phyloP scores from a whole-genome alignment of 2,888 invertebrate species.

The Drosophila incognita region DNA sequence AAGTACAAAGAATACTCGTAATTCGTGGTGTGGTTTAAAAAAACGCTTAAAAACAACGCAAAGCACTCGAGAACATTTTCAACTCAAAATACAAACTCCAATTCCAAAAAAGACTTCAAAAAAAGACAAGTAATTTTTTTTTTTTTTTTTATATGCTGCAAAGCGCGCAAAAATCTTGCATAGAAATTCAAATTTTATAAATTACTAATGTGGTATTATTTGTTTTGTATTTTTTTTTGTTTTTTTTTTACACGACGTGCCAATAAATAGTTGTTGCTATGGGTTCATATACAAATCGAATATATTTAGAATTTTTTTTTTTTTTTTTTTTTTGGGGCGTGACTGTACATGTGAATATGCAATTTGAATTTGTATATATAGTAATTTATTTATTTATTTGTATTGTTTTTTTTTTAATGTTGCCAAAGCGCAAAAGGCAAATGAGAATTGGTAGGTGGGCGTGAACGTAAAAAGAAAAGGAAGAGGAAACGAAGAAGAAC shows the following conservation, averaged over 20 bases:
- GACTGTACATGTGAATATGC: slow-evolving; percentile 52
- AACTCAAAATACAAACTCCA: slow-evolving; percentile 44
- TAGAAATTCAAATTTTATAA: slow-evolving; percentile 59
- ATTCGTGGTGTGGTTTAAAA: slow-evolving; percentile 49
- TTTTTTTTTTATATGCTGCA: slow-evolving; percentile 33
- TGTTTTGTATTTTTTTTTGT: slow-evolving; percentile 15
- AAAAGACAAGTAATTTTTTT: slow-evolving; percentile 18
- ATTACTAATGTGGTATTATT: slow-evolving; percentile 39
- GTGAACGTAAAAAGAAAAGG: slow-evolving; percentile 17
- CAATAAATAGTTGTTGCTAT: slow-evolving; percentile 61
- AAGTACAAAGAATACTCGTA: slow-evolving; percentile 35
- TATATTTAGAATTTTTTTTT: slow-evolving; percentile 29
- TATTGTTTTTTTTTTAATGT: slow-evolving; percentile 29
- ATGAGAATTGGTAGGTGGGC: slow-evolving; percentile 39
- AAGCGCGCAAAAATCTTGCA: slow-evolving; percentile 73
- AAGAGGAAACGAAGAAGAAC: slow-evolving; percentile 23
- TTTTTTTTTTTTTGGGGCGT: slow-evolving; percentile 29
- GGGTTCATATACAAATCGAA: slow-evolving; percentile 46
- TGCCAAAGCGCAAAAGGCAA: slow-evolving; percentile 56
- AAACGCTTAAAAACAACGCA: slow-evolving; percentile 37
- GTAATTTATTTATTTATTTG: slow-evolving; percentile 9
- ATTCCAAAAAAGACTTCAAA: slow-evolving; percentile 31
- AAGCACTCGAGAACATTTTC: slow-evolving; percentile 42
- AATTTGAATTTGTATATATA: slow-evolving; percentile 32
- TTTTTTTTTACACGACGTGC: slow-evolving; percentile 62